Conservation (phyloP, 2,888 invertebrate species). For the Brachylomia viminalis region DNA sequence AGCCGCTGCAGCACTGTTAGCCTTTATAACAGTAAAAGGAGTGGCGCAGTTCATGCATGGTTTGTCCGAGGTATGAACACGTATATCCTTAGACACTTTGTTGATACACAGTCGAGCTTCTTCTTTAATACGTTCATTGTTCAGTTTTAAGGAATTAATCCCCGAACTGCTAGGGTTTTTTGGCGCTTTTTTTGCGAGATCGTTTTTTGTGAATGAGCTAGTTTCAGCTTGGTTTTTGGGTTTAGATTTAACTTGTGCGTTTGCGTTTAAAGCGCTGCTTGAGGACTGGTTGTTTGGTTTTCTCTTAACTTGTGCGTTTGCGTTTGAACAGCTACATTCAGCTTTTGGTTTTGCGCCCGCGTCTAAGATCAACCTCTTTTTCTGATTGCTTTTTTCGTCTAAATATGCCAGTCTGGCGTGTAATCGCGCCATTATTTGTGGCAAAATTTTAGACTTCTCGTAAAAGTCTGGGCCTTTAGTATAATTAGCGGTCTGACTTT, state of each 20-base stretch:
- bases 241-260: background rate
- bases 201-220: background rate
- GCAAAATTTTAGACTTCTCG: constrained; percentile 72
- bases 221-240: background rate
- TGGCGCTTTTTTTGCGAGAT: background rate
- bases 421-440: constrained; percentile 72
- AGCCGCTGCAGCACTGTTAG: background rate
- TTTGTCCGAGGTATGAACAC: background rate
- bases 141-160: background rate
- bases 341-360: background rate
- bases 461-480: constrained; percentile 73
- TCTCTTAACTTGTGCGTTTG: background rate
- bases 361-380: constrained; percentile 47
- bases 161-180: background rate
- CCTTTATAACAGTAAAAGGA: background rate
- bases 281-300: background rate
- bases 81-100: constrained; percentile 7
- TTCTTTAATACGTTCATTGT: background rate
- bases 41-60: constrained; percentile 17
- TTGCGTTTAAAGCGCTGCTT: no score
- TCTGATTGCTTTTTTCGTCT: constrained; percentile 22
- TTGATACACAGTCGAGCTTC: constrained; percentile 25
- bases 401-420: constrained; percentile 51
- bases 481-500: constrained; percentile 59
- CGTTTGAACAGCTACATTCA: constrained; percentile 5